Base-by-base conservation (phyloP, 1,140 invertebrate genomes). In the Onthophagus taurus region DNA sequence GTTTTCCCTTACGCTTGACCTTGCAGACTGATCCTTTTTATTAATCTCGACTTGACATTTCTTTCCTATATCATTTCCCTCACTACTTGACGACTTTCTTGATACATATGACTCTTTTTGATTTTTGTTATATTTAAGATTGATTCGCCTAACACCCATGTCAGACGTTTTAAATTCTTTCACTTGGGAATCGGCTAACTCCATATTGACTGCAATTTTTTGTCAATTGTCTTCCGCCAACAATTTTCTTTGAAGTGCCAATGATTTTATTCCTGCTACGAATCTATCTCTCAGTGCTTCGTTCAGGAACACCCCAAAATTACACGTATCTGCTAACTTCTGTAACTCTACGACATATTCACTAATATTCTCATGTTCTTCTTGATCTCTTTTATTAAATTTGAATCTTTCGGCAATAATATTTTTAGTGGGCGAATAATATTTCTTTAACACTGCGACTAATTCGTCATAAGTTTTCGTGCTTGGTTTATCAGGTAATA, bases 311-410 rank as follows among this genome's bases (percentile, higher is more conserved):
- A 31, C 39, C 1, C 26, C 33, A 44, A 53, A 57, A 34, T 57
- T 52, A 36, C 55, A 57, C 17, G 48, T 21, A 8, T 38, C 42
- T 12, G 51, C 42, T 30, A 57, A 24, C 31, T 39, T 43, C 30
- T 45, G 20, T 29, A 57, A 42, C 13, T 51, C 51, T 6, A 47
- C 51, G 12, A 54, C 24, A 35, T 50, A 56, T n/a, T 49, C 48
- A 2, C 36, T 26, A 8, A 53, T 20, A 8, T 24, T n/a, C 31
- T 55, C 53, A 9, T 35, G 34, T 20, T 19, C 13, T 20, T 30
- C 21, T 21, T 55, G 54, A 31, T 38, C 42, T n/a, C 54, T 29
- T 44, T 47, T 48, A 21, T 51, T 21, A 29, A 56, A 55, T 11
- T 37, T 35, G 16, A 37, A 39, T 3, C 43, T 12, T 1, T 37